Conservation (phyloP, 2,797 vertebrate species). For the Enteromius anoplus region DNA sequence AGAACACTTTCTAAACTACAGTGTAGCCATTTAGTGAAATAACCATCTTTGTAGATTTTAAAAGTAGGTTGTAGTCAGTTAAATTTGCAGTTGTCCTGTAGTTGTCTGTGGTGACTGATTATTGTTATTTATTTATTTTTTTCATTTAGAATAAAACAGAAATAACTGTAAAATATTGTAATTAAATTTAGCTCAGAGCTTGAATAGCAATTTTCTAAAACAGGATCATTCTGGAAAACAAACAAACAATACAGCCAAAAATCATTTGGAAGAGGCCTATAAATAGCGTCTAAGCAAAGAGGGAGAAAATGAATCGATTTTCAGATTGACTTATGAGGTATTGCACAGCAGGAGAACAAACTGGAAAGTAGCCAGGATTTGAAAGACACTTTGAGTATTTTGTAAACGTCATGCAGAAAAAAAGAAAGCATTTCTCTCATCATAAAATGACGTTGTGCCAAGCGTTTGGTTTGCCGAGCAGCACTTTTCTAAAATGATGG, state of each 20-base stretch:
- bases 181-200: background rate
- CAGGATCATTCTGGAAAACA: background rate
- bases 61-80: constrained; percentile 35
- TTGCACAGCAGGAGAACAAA: constrained; percentile 9
- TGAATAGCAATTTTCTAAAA: constrained; percentile 16
- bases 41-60: constrained; percentile 19
- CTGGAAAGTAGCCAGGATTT: constrained; percentile 5
- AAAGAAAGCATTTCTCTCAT: background rate
- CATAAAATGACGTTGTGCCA: background rate
- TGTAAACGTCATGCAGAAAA: background rate
- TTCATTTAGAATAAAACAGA: background rate
- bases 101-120: background rate
- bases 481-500: constrained; percentile 6
- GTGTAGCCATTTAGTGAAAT: constrained; percentile 34
- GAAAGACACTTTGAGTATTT: constrained; percentile 24
- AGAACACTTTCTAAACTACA: constrained; percentile 24
- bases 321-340: constrained; percentile 7
- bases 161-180: background rate
- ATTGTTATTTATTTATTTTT: background rate
- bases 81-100: background rate
- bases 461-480: background rate
- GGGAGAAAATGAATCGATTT: background rate
- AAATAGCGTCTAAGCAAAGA: constrained; percentile 15
- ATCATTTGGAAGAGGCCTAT: constrained; percentile 14
- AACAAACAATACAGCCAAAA: background rate